phyloP scores from a whole-genome alignment of 2,797 vertebrate genomes.

The Cryptoblepharus egeriae region DNA sequence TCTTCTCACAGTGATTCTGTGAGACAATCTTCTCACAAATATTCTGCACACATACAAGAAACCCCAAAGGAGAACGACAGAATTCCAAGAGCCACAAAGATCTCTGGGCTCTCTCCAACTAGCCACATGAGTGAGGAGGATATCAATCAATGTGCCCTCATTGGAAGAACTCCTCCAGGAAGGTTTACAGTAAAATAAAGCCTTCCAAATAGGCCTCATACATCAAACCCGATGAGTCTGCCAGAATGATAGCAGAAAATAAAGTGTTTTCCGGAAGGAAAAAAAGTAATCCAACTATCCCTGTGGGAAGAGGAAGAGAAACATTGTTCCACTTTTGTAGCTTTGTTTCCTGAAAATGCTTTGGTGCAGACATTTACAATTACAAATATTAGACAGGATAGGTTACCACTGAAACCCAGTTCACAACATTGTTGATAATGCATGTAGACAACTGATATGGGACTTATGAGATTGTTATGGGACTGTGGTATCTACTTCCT shows the following conservation, averaged over 20 bases:
- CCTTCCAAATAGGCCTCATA: slow-evolving; percentile 16
- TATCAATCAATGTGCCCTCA: neutral
- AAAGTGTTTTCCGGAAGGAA: slow-evolving; percentile 40
- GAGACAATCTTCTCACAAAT: neutral
- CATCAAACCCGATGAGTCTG: slow-evolving; percentile 52
- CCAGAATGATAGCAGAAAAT: slow-evolving; percentile 6
- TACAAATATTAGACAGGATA: neutral
- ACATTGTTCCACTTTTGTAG: slow-evolving; percentile 1
- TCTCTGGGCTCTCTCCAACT: neutral
- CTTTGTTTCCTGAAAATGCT: slow-evolving; percentile 26
- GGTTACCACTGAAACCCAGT: neutral
- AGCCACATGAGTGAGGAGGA: neutral
- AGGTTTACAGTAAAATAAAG: slow-evolving; percentile 61
- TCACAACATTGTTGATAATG: neutral
- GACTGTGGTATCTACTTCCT: too few relatives aligned
- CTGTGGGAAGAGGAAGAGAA: neutral
- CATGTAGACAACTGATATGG: neutral
- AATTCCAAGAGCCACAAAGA: slow-evolving; percentile 1
- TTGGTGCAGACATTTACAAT: neutral
- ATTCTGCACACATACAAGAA: neutral
- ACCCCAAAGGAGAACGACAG: neutral
- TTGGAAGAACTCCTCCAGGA: slow-evolving; percentile 33
- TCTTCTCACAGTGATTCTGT: neutral
- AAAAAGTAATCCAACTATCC: slow-evolving; percentile 49
- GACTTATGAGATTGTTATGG: too few relatives aligned